phyloP scores from a whole-genome alignment of 2,888 invertebrate genomes.

The Ochlodes sylvanus region DNA sequence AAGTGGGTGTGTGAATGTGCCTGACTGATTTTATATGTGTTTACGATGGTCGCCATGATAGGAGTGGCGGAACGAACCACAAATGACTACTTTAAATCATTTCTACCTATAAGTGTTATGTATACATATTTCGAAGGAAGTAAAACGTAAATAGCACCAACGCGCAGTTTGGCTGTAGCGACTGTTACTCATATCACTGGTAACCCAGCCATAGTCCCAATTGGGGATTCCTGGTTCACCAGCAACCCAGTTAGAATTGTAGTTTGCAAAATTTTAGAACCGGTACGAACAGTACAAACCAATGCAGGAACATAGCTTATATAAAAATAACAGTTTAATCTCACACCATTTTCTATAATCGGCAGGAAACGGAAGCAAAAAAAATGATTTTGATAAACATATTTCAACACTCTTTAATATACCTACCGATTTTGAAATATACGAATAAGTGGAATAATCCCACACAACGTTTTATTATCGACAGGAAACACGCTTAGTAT shows the following conservation, averaged over 20 bases:
- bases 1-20: conserved; percentile 60
- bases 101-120: conserved; percentile 73
- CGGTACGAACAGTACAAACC: no score
- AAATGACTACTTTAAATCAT: conserved; percentile 74
- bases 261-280: no score
- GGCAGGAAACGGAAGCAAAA: no score
- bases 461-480: no score
- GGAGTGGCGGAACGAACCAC: conserved; percentile 65
- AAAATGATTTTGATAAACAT: no score
- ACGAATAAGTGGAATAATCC: no score
- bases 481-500: no score
- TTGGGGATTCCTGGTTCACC: not conserved
- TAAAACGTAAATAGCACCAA: conserved; percentile 24
- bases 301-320: no score
- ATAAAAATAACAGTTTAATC: no score
- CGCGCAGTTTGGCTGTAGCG: conserved; percentile 5
- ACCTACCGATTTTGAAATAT: no score
- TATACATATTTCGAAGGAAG: conserved; percentile 31
- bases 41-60: conserved; percentile 66
- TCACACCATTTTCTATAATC: no score
- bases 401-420: no score
- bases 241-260: not conserved
- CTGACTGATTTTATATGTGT: conserved; percentile 51
- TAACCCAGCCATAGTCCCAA: not conserved
- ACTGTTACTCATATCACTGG: not conserved